These are phyloP conservation scores for Ambastaia sidthimunki DNA, from an alignment of 2,797 vertebrate genomes.

Conservation along the genomic window DNA sequence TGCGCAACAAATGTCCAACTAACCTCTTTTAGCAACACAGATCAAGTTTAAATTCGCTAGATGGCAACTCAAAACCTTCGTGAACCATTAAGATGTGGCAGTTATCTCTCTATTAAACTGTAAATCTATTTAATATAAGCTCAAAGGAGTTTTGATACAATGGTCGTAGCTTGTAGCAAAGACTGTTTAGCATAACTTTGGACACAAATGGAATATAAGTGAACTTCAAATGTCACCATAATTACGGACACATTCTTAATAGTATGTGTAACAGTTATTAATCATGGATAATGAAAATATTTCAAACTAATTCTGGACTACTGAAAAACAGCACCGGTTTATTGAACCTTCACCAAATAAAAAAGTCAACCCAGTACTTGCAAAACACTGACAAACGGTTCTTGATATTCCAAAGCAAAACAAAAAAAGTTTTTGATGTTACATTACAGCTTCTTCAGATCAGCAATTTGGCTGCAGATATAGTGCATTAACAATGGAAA, in stretches of 20 bases:
- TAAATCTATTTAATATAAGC: conserved; percentile 48
- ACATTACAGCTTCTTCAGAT: not conserved
- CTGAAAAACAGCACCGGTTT: not conserved
- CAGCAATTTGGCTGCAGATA: not conserved
- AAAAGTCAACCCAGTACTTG: not conserved
- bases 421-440: not conserved
- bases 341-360: too few relatives aligned
- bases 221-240: too few relatives aligned
- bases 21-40: conserved; percentile 70
- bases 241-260: too few relatives aligned
- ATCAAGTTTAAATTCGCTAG: conserved; percentile 47
- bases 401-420: too few relatives aligned
- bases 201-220: not conserved
- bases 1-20: conserved; percentile 61
- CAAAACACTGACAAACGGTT: not conserved
- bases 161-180: conserved; percentile 1
- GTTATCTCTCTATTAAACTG: conserved; percentile 41
- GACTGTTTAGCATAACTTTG: conserved; percentile 26
- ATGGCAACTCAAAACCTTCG: conserved; percentile 42
- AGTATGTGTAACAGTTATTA: too few relatives aligned
- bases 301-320: not conserved
- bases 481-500: not conserved
- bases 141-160: conserved; percentile 37
- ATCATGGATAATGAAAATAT: not conserved
- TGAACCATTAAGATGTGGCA: conserved; percentile 47